phyloP scores from a whole-genome alignment of 2,113 vertebrate genomes.

The cat (Felis catus) region F.catus_Fca126_mat1.0 CM031420.1:30400501-30401000 shows the following conservation, averaged over 20 bases:
- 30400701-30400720: background rate
- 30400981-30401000: constrained; percentile 44
- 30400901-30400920: background rate
- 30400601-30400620: too few relatives aligned
- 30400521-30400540: too few relatives aligned
- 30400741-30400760: background rate
- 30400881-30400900: constrained; percentile 32
- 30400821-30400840: background rate
- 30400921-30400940: constrained; percentile 36
- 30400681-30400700: background rate
- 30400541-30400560: too few relatives aligned
- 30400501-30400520: too few relatives aligned
- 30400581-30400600: too few relatives aligned
- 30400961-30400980: background rate
- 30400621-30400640: too few relatives aligned
- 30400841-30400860: background rate
- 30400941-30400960: constrained; percentile 23
- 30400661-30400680: background rate
- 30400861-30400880: background rate
- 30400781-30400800: constrained; percentile 2
- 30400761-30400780: background rate
- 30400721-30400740: background rate
- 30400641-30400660: too few relatives aligned
- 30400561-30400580: too few relatives aligned
- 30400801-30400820: background rate